These are phyloP conservation scores for Drosophila infuscata DNA, from an alignment of 2,888 invertebrate genomes.

Conservation along the genomic window DNA sequence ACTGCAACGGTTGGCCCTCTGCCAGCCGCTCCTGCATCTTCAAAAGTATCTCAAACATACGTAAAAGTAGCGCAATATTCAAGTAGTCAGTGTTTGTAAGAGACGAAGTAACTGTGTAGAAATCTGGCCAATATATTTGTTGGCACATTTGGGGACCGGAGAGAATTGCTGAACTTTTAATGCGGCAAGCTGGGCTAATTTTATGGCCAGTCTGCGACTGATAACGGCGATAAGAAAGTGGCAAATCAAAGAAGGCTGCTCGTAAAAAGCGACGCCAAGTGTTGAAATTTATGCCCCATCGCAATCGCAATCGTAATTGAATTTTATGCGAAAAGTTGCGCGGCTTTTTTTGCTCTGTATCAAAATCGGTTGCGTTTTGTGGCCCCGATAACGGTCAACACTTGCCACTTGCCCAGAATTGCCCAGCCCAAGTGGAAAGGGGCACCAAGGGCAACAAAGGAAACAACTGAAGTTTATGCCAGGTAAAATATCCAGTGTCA, in stretches of 20 bases:
- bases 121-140: slow-evolving; percentile 39
- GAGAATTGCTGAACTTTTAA: slow-evolving; percentile 57
- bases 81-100: slow-evolving; percentile 17
- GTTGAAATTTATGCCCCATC: slow-evolving; percentile 62
- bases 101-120: slow-evolving; percentile 27
- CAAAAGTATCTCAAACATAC: slow-evolving; percentile 11
- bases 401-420: slow-evolving; percentile 49
- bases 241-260: slow-evolving; percentile 51
- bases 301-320: slow-evolving; percentile 67
- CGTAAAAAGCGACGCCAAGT: slow-evolving; percentile 58
- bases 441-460: background rate
- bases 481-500: slow-evolving; percentile 40
- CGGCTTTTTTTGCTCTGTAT: slow-evolving; percentile 27
- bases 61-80: slow-evolving; percentile 21
- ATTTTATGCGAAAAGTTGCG: slow-evolving; percentile 73
- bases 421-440: slow-evolving; percentile 2
- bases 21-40: slow-evolving; percentile 12
- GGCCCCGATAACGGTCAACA: slow-evolving; percentile 40
- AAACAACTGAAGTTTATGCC: slow-evolving; percentile 23
- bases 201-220: slow-evolving; percentile 60
- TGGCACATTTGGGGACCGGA: slow-evolving; percentile 25
- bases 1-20: slow-evolving; percentile 62
- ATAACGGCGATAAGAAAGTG: slow-evolving; percentile 66
- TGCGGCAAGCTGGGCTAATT: slow-evolving; percentile 56
- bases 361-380: slow-evolving; percentile 33